Evolutionary conservation across 2,888 invertebrate species (phyloP).

Genomic region (Oligia strigilis): DNA sequence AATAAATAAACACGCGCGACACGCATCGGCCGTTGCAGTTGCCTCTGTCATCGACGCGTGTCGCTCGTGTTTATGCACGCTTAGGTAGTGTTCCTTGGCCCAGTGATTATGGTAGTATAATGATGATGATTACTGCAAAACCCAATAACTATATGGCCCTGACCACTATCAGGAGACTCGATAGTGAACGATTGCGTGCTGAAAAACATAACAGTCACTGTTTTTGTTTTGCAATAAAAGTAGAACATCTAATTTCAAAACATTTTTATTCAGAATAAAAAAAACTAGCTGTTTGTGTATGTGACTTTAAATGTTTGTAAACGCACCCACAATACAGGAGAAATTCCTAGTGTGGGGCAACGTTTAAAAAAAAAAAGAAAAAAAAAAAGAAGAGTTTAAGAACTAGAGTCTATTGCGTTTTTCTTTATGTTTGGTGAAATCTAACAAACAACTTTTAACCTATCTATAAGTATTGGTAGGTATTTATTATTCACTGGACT

Average conservation of each 20-base stretch:
- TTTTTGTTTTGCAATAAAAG: not conserved
- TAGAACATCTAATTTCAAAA: not conserved
- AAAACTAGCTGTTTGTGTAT: too few species aligned
- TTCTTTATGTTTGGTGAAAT: not conserved
- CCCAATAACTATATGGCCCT: slow-evolving; percentile 10
- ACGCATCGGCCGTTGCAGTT: too few species aligned
- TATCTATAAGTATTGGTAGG: too few species aligned
- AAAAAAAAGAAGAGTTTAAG: too few species aligned
- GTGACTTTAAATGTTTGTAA: too few species aligned
- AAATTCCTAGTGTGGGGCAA: too few species aligned
- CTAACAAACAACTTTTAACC: not conserved
- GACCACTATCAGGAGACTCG: not conserved
- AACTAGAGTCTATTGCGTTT: not conserved
- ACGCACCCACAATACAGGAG: too few species aligned
- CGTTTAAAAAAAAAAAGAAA: too few species aligned
- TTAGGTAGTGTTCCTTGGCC: not conserved
- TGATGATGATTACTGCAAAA: slow-evolving; percentile 4
- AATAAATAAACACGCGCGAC: too few species aligned
- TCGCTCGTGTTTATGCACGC: too few species aligned
- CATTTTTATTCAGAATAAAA: not conserved
- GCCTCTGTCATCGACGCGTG: too few species aligned
- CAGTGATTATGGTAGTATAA: not conserved
- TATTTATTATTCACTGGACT: not conserved
- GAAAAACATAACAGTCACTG: not conserved
- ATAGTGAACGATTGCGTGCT: slow-evolving; percentile 24